Base-by-base conservation (phyloP, 2,888 invertebrate species). In the Diaperis boleti region DNA sequence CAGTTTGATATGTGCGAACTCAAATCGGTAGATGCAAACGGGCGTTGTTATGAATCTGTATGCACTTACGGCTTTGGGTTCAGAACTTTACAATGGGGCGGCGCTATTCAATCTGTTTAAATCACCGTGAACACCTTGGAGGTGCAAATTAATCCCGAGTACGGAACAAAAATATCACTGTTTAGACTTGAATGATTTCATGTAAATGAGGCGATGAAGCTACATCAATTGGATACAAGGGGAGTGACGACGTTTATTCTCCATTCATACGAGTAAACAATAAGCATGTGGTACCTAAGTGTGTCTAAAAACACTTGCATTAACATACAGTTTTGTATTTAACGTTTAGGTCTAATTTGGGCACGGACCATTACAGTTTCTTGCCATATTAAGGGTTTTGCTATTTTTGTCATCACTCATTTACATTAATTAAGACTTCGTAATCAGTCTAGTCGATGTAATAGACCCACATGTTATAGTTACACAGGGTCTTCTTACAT, bases 121-220 rank as follows among this genome's bases (percentile, higher is more conserved):
- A 76, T 74, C 74, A 68, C 69, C 74, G 73, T 72, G 69, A 76
- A 74, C 73, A 76, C 75, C 76, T 76, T 74, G 69, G 70, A 75
- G 74, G 76, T 75, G 74, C 74, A 78, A 75, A 80, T 79, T 79
- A 79, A 79, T 80, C 78, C 75, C 55, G 66, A 62, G 66, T 68
- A 59, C 69, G 69, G 72, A 77, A 78, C 78, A 78, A 78, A 79
- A 78, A 78, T 78, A 74, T 74, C 70, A 68, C 72, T 69, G 73
- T 77, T 78, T 72, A 76, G 70, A 78, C 77, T 76, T 73, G 76
- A 78, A 72, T 74, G 78, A 74, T 76, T 77, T 72, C 72, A 74
- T 76, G 76, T 71, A 76, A 77, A 76, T 74, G 70, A 74, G 68
- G 69, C 68, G 75, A 73, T 73, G 69, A 69, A 70, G 69, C 71